These are phyloP conservation scores for Mesochorus sp. DNA, from an alignment of 2,888 invertebrate species.

Conservation along the genomic window DNA sequence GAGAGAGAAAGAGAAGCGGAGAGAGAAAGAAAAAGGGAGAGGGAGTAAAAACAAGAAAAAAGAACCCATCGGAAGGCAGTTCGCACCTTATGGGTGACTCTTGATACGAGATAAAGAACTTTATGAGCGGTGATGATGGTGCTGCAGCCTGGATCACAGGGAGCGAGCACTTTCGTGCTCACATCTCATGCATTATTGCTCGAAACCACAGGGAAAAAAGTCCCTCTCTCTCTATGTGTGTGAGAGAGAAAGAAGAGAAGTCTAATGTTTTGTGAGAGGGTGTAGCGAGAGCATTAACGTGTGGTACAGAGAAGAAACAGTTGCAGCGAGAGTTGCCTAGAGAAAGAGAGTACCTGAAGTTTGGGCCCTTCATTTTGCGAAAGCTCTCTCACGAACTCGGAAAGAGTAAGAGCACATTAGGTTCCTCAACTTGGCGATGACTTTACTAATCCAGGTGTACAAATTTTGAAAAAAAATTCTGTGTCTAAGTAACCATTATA, in stretches of 20 bases:
- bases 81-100: slow-evolving; percentile 26
- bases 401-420: slow-evolving; percentile 15
- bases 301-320: slow-evolving; percentile 30
- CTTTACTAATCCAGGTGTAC: slow-evolving; percentile 14
- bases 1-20: neutral
- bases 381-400: slow-evolving; percentile 17
- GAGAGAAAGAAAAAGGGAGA: neutral
- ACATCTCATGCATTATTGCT: slow-evolving; percentile 68
- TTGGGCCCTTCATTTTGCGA: slow-evolving; percentile 40
- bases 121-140: slow-evolving; percentile 48
- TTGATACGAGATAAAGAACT: slow-evolving; percentile 51
- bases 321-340: slow-evolving; percentile 13
- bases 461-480: too few species aligned
- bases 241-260: slow-evolving; percentile 4
- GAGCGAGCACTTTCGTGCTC: slow-evolving; percentile 67
- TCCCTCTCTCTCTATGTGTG: too few species aligned
- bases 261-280: slow-evolving; percentile 26
- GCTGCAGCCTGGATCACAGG: slow-evolving; percentile 17
- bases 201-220: slow-evolving; percentile 7
- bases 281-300: slow-evolving; percentile 16
- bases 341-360: slow-evolving; percentile 31
- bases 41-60: neutral
- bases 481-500: too few species aligned
- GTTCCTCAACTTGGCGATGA: slow-evolving; percentile 13
- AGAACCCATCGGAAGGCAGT: neutral